A percentile compares a stretch with the other conserved stretches of the same genome.
Conservation (phyloP, 2,113 vertebrate species). For the Dipodomys stephensi region DNA sequence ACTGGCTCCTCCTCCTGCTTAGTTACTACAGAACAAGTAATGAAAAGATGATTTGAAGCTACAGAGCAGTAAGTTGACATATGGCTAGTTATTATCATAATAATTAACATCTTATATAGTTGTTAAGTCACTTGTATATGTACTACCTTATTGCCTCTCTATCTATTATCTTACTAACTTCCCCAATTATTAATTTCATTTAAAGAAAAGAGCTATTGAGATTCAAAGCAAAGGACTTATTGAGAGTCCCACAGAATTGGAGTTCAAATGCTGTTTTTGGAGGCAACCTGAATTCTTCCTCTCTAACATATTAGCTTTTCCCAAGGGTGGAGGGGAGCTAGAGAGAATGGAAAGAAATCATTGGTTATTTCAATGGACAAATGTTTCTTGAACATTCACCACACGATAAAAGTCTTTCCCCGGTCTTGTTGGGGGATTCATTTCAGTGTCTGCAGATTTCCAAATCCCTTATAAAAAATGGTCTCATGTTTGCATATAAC, state of each 20-base stretch:
- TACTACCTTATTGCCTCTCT: not conserved
- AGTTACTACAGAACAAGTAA: not conserved
- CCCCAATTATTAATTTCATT: not conserved
- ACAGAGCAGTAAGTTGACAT: not conserved
- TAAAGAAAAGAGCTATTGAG: not conserved
- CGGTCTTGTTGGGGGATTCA: not conserved
- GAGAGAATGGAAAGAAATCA: not conserved
- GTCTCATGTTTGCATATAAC: not conserved
- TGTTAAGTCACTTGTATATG: not conserved
- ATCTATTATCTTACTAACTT: not conserved
- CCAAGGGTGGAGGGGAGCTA: not conserved
- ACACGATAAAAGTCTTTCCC: accelerated
- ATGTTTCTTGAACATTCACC: not conserved
- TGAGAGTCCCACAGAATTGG: not conserved
- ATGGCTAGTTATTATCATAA: not conserved
- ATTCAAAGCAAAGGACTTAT: not conserved
- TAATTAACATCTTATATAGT: not conserved
- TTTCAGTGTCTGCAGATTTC: not conserved
- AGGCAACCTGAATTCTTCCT: not conserved
- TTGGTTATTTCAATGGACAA: not conserved
- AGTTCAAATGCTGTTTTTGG: not conserved
- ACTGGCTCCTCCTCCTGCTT: not conserved
- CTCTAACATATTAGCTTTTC: not conserved
- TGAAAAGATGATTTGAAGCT: not conserved
- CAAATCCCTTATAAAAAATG: not conserved